A percentile compares a stretch with the other conserved stretches of the same genome.
These are phyloP conservation scores for Theristicus caerulescens DNA, from an alignment of 2,113 vertebrate species.

Conservation along the genomic window DNA sequence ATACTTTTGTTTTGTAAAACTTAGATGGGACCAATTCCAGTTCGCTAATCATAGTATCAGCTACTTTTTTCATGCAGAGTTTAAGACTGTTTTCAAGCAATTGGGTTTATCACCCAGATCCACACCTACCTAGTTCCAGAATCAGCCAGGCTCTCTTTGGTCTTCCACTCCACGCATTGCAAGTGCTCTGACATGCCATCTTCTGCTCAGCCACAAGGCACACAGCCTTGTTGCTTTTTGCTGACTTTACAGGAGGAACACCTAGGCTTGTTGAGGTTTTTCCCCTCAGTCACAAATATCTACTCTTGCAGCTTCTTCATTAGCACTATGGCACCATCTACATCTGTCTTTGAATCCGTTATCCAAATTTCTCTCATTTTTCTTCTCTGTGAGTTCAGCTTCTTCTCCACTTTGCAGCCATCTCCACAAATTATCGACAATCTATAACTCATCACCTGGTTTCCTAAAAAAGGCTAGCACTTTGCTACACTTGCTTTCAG, in stretches of 20 bases:
- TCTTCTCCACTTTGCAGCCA: neutral
- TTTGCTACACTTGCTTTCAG: neutral
- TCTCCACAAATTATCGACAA: fast-evolving
- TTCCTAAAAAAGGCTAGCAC: neutral
- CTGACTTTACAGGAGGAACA: neutral
- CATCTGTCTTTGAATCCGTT: neutral
- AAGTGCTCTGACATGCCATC: fast-evolving
- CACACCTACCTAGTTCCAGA: neutral
- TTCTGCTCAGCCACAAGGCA: neutral
- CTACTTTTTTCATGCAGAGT: neutral
- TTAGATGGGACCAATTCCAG: neutral
- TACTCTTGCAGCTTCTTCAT: neutral
- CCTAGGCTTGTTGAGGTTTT: neutral
- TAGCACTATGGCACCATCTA: neutral
- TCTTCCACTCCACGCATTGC: neutral
- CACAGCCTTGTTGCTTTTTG: fast-evolving
- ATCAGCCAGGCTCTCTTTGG: fast-evolving
- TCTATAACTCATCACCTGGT: fast-evolving
- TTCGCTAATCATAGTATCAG: neutral
- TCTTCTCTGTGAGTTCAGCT: neutral
- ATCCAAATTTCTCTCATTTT: neutral
- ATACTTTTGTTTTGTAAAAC: neutral
- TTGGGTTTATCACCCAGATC: neutral
- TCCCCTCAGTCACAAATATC: neutral
- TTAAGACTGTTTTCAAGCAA: neutral